A percentile compares a stretch with the other conserved stretches of the same genome.
Conservation (phyloP, 2,888 invertebrate species). For the Linnaemya tessellans region DNA sequence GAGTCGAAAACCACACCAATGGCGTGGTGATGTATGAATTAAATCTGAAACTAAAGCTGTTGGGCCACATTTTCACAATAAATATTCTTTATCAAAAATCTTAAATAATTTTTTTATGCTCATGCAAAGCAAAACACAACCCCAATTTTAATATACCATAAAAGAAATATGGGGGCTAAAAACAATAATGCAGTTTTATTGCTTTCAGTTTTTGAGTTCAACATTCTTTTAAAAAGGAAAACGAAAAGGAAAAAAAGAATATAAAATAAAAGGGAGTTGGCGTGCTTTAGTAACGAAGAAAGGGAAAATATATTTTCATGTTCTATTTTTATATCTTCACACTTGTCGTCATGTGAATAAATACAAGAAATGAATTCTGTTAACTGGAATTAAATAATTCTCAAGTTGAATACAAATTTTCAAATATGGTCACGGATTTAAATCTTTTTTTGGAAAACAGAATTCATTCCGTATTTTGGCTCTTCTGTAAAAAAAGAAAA, state of each 20-base stretch:
- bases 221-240: constrained; percentile 27
- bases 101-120: constrained; percentile 7
- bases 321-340: constrained; percentile 13
- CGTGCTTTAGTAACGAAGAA: not conserved
- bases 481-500: no score
- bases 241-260: not conserved
- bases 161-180: not conserved
- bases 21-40: not conserved
- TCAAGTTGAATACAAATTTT: not conserved
- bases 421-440: no score
- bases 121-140: constrained; percentile 38
- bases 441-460: no score
- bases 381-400: not conserved
- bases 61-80: constrained; percentile 16
- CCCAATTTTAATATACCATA: constrained; percentile 22
- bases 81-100: not conserved
- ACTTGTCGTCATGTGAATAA: constrained; percentile 21
- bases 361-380: not conserved
- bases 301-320: constrained; percentile 7
- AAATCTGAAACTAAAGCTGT: constrained; percentile 20
- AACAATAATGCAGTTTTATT: constrained; percentile 22
- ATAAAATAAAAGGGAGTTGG: constrained; percentile 14
- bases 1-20: not conserved
- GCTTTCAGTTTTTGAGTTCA: constrained; percentile 41
- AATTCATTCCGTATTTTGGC: no score